phyloP scores from a whole-genome alignment of 2,797 vertebrate species.

The Peromyscus melanophrys region DNA sequence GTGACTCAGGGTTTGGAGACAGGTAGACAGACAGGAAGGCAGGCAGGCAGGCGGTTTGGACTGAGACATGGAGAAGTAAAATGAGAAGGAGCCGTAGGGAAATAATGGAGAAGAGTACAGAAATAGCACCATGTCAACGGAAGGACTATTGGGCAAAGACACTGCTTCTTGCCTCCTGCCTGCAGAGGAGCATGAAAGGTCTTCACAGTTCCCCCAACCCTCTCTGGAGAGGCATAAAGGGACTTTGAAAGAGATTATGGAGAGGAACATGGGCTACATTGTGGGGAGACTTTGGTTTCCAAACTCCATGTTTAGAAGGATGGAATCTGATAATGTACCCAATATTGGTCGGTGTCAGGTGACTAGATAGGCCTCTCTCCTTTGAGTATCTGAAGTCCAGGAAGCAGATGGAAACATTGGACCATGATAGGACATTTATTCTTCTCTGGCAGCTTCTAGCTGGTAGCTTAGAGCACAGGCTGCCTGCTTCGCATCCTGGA shows the following conservation, averaged over 20 bases:
- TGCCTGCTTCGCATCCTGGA: neutral
- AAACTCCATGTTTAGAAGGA: neutral
- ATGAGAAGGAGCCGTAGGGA: accelerated
- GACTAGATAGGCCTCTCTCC: neutral
- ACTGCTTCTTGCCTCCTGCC: neutral
- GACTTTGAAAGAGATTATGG: neutral
- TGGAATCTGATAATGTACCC: neutral
- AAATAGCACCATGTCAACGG: neutral
- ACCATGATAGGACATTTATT: neutral
- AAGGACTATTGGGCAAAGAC: neutral
- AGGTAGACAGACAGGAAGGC: neutral
- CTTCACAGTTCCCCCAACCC: neutral
- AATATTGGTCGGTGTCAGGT: neutral
- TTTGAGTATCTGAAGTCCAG: neutral
- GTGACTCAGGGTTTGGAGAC: neutral
- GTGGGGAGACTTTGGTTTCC: neutral
- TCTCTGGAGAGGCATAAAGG: neutral
- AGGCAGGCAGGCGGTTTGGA: neutral
- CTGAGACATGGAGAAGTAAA: neutral
- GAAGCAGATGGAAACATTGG: neutral
- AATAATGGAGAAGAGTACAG: too few relatives aligned
- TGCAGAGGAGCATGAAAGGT: neutral
- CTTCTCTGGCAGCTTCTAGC: neutral
- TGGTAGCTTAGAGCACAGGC: neutral
- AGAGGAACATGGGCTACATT: neutral